Evolutionary conservation across 2,797 vertebrate genomes (phyloP).

Genomic region (Onychomys arenicola): DNA sequence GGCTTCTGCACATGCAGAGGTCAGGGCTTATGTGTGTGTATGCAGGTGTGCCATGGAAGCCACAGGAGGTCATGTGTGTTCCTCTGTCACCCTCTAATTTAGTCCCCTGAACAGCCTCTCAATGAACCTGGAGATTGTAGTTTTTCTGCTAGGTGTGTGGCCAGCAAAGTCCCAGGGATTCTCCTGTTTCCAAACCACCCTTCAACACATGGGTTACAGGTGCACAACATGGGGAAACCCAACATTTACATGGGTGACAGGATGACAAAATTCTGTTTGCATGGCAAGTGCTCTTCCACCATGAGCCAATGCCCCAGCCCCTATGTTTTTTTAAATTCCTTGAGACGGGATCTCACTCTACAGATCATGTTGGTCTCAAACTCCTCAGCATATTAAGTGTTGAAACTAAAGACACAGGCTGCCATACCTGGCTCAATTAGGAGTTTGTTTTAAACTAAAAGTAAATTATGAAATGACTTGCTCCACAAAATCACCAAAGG

Average conservation of each 20-base stretch:
- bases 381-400: neutral
- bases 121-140: no score
- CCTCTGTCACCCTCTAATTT: no score
- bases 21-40: no score
- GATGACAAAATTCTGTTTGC: neutral
- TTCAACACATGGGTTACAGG: neutral
- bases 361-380: neutral
- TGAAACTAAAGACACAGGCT: neutral
- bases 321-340: neutral
- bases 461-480: neutral
- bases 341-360: neutral
- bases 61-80: no score
- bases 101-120: no score
- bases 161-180: neutral
- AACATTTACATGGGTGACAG: neutral
- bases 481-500: conserved; percentile 21
- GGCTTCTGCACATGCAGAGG: no score
- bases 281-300: neutral
- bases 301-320: neutral
- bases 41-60: no score
- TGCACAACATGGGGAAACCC: neutral
- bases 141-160: no score
- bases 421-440: neutral
- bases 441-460: conserved; percentile 44
- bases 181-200: no score